phyloP scores from a whole-genome alignment of 2,888 invertebrate species.

The Drosophila mimetica region DNA sequence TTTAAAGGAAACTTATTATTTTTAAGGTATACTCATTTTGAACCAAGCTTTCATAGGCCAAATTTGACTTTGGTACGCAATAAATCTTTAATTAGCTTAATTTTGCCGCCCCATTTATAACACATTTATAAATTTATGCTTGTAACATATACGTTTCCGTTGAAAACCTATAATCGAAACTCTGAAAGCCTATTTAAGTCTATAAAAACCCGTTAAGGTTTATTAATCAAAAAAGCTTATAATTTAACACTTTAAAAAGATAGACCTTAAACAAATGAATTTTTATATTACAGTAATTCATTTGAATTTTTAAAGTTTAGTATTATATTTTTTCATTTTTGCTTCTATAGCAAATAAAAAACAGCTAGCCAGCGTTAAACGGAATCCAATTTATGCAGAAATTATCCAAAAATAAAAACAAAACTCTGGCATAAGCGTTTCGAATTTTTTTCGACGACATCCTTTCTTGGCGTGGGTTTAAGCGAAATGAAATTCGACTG shows the following conservation, averaged over 20 bases:
- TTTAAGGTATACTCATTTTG: not conserved
- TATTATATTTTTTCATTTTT: not conserved
- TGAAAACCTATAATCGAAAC: not conserved
- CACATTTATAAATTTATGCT: slow-evolving; percentile 8
- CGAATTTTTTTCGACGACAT: slow-evolving; percentile 40
- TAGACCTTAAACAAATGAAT: not conserved
- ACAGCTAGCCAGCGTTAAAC: slow-evolving; percentile 7
- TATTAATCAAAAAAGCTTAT: not conserved
- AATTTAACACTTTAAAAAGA: not conserved
- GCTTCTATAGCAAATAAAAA: slow-evolving; percentile 5
- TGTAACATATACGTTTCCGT: slow-evolving; percentile 4
- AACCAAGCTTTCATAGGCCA: not conserved
- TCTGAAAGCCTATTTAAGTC: not conserved
- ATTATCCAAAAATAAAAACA: slow-evolving; percentile 7
- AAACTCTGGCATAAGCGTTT: slow-evolving; percentile 18
- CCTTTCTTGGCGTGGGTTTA: slow-evolving; percentile 55
- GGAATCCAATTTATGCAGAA: slow-evolving; percentile 31
- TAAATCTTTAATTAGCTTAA: slow-evolving; percentile 13
- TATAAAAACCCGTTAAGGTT: not conserved
- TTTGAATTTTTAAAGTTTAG: not conserved
- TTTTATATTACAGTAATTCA: not conserved
- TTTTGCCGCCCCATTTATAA: slow-evolving; percentile 10
- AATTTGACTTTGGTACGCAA: not conserved
- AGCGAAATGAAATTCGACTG: slow-evolving; percentile 69
- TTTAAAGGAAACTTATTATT: slow-evolving; percentile 20